Conservation (phyloP, 1,140 invertebrate species). For the Pseudoatta argentina region DNA sequence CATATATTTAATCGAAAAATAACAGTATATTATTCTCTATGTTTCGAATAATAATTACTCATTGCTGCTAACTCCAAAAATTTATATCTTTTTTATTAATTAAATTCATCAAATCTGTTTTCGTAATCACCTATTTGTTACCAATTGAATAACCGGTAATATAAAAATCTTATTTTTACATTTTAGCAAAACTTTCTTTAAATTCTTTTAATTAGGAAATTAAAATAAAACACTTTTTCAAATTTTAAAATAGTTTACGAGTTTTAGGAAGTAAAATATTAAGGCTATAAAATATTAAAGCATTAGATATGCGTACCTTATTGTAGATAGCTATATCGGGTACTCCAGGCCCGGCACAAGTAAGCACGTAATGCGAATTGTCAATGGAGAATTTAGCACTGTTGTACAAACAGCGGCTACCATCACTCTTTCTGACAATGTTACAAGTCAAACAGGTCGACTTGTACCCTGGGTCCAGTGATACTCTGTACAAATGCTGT, state of each 20-base stretch:
- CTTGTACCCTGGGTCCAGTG: slow-evolving; percentile 75
- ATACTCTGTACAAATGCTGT: slow-evolving; percentile 89
- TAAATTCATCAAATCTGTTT: background rate
- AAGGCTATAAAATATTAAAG: background rate
- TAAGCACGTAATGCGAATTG: slow-evolving; percentile 90
- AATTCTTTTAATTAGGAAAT: background rate
- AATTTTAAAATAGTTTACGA: background rate
- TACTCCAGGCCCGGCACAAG: slow-evolving; percentile 92
- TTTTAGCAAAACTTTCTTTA: background rate
- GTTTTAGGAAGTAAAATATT: background rate
- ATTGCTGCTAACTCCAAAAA: background rate
- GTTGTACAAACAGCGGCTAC: slow-evolving; percentile 89
- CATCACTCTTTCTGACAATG: slow-evolving; percentile 85
- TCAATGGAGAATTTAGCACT: slow-evolving; percentile 90
- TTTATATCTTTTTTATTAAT: background rate
- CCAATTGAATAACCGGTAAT: background rate
- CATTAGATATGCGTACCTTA: slow-evolving; percentile 74
- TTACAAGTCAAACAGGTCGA: slow-evolving; percentile 88
- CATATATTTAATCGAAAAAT: background rate
- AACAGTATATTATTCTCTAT: background rate
- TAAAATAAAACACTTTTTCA: background rate
- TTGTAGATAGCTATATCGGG: slow-evolving; percentile 87
- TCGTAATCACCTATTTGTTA: background rate
- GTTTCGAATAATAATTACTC: background rate
- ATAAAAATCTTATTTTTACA: background rate